A percentile compares a stretch with the other conserved stretches of the same genome.
These are phyloP conservation scores for Heliconius aoede DNA, from an alignment of 2,888 invertebrate genomes.

Conservation along the genomic window DNA sequence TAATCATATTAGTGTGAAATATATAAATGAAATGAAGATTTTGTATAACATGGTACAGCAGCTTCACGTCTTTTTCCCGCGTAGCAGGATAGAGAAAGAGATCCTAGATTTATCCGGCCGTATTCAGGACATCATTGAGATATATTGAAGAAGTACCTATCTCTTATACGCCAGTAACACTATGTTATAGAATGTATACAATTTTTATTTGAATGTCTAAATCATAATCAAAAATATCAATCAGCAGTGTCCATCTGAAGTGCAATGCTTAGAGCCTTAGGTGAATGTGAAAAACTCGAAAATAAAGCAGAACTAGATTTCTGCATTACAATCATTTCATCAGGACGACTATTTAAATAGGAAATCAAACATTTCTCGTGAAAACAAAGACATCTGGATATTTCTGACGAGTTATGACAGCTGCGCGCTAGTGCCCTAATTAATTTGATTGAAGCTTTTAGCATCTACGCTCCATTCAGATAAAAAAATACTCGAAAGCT, in stretches of 20 bases:
- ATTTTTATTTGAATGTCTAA: too few relatives aligned
- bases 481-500: slow-evolving; percentile 27
- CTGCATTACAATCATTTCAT: background rate
- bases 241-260: too few relatives aligned
- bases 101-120: too few relatives aligned
- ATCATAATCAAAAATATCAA: too few relatives aligned
- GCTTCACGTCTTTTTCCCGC: too few relatives aligned
- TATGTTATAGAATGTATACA: too few relatives aligned
- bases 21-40: background rate
- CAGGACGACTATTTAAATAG: slow-evolving; percentile 9
- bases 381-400: slow-evolving; percentile 14
- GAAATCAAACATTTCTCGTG: slow-evolving; percentile 1
- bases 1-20: too few relatives aligned
- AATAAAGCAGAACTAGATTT: background rate
- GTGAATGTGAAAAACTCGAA: background rate
- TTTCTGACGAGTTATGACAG: slow-evolving; percentile 48
- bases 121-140: too few relatives aligned
- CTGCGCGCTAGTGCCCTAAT: slow-evolving; percentile 37
- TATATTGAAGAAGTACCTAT: too few relatives aligned
- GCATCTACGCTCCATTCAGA: slow-evolving; percentile 14
- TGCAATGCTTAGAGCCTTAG: too few relatives aligned
- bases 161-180: too few relatives aligned
- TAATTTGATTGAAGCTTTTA: slow-evolving; percentile 40
- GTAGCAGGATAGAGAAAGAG: too few relatives aligned
- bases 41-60: background rate